Percentiles rank a stretch among this genome's conserved stretches.
Conservation (phyloP, 2,113 vertebrate species). For the Protobothrops flavoviridis region DNA sequence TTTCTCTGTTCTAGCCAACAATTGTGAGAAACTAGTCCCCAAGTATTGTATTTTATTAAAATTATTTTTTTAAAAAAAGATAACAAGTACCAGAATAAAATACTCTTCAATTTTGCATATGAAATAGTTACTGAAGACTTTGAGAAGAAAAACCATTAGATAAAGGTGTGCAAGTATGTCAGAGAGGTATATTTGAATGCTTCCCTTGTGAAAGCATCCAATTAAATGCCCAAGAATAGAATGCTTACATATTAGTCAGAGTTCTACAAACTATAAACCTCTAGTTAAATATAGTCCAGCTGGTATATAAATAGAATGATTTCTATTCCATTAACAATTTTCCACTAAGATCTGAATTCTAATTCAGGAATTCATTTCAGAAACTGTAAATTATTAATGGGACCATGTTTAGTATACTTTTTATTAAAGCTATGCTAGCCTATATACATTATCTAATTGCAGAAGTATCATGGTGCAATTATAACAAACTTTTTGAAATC, state of each 20-base stretch:
- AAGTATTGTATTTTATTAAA: neutral
- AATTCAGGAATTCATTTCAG: constrained; percentile 13
- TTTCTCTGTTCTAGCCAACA: neutral
- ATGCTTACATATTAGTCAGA: neutral
- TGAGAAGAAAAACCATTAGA: neutral
- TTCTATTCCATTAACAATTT: neutral
- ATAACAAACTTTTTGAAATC: neutral
- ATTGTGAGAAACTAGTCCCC: neutral
- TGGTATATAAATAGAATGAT: constrained; percentile 1
- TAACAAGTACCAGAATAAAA: neutral
- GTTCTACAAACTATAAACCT: neutral
- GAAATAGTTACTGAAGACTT: neutral
- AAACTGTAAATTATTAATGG: constrained; percentile 9
- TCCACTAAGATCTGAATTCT: neutral
- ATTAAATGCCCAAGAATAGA: constrained; percentile 21
- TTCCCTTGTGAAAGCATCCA: neutral
- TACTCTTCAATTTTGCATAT: neutral
- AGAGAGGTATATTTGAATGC: neutral
- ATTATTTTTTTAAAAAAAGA: neutral
- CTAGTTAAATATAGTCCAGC: neutral
- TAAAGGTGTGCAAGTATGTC: neutral
- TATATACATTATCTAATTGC: neutral
- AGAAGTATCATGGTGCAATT: neutral
- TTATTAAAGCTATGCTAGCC: neutral
- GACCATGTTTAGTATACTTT: constrained; percentile 7